Base-by-base conservation (phyloP, 2,797 vertebrate species). In the Antrozous pallidus region DNA sequence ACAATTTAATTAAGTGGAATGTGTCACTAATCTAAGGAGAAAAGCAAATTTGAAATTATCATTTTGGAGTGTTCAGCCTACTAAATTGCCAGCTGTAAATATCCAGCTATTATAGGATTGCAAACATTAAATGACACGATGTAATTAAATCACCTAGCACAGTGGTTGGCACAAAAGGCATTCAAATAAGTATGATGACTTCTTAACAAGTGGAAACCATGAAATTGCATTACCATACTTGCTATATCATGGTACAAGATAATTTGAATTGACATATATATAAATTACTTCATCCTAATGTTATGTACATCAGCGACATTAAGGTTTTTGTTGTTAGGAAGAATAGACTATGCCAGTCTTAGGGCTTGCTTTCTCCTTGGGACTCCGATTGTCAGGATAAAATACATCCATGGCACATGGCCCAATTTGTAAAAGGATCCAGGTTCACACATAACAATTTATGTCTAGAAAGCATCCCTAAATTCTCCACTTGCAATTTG, bases 41-140 rank as follows among this genome's bases (percentile, higher is more conserved):
- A 93, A 94, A 90, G 28, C 58, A 56, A 92, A 93, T 75, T 74
- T 77, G 11, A 92, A 94, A 89, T 92, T 94, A 75, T 70, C n/a
- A 56, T 56, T 96, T 92, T 74, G 40, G 31, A 80, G n/a, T 90
- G 95, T 67, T 79, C 24, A 77, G 18, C 58, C 47, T 87, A 45
- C 16, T 70, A 74, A 95, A 94, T 40, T 87, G 36, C 42, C 77
- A 91, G 42, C 38, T 87, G 7, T 74, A 74, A 70, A 45, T 74
- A 63, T 17, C 31, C 16, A 74, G n/a, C 7, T 42, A 88, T 75
- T 80, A n/a, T 9, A 42, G 18, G 20, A 67, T 40, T 85, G 36
- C 31, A 93, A 93, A 47, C 58, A 94, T 63, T 77, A 94, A 88
- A 79, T 79, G 54, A 75, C 54, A 91, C 61, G 22, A 81, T 33